Evolutionary conservation across 2,797 vertebrate genomes (phyloP).

Genomic region (Spinibarbus caldwelli): DNA sequence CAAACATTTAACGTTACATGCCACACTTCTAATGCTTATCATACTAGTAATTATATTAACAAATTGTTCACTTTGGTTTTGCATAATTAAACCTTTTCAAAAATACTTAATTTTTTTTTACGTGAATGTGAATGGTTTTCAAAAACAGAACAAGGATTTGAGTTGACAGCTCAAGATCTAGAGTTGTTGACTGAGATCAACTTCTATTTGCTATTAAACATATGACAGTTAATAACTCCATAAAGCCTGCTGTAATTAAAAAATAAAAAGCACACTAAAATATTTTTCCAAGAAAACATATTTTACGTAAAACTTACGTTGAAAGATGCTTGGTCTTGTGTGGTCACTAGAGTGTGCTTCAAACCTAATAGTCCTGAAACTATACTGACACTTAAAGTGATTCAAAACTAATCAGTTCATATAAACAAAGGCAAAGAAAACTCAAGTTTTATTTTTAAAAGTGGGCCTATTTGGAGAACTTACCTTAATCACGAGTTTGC

Average conservation of each 20-base stretch:
- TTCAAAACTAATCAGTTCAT: background rate
- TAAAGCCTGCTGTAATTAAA: no score
- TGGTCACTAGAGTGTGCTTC: background rate
- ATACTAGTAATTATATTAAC: background rate
- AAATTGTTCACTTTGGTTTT: background rate
- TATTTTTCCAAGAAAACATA: background rate
- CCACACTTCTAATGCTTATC: background rate
- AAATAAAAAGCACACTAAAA: no score
- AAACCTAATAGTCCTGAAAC: background rate
- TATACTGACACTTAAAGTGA: background rate
- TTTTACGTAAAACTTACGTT: background rate
- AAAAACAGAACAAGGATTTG: background rate
- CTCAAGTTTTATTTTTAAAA: background rate
- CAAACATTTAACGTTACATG: background rate
- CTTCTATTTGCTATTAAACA: background rate
- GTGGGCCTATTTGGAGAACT: background rate
- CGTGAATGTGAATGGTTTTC: background rate
- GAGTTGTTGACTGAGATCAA: background rate
- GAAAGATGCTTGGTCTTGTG: background rate
- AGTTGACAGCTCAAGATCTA: background rate
- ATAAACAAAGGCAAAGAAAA: background rate
- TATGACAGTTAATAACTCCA: background rate
- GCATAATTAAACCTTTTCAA: background rate
- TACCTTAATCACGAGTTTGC: background rate
- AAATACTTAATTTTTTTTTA: background rate